Conservation (phyloP, 2,113 vertebrate genomes). For the Cettia cetti region DNA sequence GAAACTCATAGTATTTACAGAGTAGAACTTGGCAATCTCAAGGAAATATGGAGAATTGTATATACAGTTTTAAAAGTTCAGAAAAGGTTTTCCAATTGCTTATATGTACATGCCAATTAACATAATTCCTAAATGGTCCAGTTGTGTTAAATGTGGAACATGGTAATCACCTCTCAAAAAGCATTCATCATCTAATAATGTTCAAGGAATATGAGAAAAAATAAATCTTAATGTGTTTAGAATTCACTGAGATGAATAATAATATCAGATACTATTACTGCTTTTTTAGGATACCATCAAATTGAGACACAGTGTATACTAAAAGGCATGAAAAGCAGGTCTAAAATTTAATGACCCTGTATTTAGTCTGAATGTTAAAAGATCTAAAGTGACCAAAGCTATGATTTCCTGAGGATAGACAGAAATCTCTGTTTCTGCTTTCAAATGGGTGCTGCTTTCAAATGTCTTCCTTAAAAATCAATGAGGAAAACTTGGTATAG, state of each 20-base stretch:
- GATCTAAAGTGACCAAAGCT: not conserved
- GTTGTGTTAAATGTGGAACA: not conserved
- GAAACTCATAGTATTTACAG: not conserved
- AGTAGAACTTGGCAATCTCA: not conserved
- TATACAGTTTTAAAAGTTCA: not conserved
- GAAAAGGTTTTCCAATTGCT: not conserved
- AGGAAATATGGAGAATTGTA: not conserved
- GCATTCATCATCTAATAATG: not conserved
- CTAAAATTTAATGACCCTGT: not conserved
- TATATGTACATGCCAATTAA: not conserved
- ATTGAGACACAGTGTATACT: not conserved
- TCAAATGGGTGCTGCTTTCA: not conserved
- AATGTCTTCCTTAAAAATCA: not conserved
- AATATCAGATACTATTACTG: not conserved
- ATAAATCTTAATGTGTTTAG: not conserved
- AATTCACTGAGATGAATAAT: not conserved
- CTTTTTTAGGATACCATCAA: not conserved
- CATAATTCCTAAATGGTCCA: not conserved
- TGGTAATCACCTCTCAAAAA: not conserved
- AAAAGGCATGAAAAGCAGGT: not conserved
- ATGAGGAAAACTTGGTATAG: not conserved
- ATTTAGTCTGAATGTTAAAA: not conserved
- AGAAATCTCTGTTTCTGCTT: not conserved
- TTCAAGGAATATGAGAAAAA: not conserved
- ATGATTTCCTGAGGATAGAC: not conserved